Percentiles rank a stretch among this genome's conserved stretches.
Evolutionary conservation across 2,113 vertebrate genomes (phyloP).

Genomic region (Pteropus alecto): DNA sequence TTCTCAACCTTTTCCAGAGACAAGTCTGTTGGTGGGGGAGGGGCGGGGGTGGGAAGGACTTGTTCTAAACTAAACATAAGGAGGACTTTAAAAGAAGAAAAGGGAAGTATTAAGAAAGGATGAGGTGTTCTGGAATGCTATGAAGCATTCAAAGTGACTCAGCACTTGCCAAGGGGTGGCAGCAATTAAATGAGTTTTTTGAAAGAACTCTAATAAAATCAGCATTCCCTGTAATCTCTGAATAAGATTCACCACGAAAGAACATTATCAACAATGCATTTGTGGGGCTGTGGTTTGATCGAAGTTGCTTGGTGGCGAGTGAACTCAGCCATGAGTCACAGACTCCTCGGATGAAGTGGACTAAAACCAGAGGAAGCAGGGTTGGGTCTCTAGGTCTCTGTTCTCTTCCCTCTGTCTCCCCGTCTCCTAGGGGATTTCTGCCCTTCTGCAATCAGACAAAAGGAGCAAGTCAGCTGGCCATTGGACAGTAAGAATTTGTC

Average conservation of each 20-base stretch:
- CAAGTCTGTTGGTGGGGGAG: neutral
- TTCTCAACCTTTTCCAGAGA: constrained; percentile 32
- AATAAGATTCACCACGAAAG: neutral
- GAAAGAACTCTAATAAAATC: constrained; percentile 56
- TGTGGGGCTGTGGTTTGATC: neutral
- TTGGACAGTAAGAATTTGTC: neutral
- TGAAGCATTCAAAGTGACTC: neutral
- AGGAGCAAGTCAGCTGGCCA: neutral
- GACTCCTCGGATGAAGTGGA: neutral
- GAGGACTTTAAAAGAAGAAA: neutral
- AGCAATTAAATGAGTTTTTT: constrained; percentile 22
- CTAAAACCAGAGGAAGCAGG: neutral
- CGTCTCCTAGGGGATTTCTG: neutral
- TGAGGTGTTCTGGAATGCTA: neutral
- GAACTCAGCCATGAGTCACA: neutral
- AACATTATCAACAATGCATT: neutral
- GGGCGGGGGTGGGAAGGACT: neutral
- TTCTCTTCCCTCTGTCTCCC: neutral
- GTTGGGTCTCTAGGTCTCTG: neutral
- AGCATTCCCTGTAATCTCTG: constrained; percentile 2
- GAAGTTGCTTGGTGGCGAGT: neutral
- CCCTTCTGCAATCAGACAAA: neutral
- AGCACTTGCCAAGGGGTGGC: neutral
- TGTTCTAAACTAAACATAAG: constrained; percentile 17
- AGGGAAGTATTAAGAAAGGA: neutral